Evolutionary conservation across 2,888 invertebrate genomes (phyloP).

Genomic region (Tetropium fuscum): DNA sequence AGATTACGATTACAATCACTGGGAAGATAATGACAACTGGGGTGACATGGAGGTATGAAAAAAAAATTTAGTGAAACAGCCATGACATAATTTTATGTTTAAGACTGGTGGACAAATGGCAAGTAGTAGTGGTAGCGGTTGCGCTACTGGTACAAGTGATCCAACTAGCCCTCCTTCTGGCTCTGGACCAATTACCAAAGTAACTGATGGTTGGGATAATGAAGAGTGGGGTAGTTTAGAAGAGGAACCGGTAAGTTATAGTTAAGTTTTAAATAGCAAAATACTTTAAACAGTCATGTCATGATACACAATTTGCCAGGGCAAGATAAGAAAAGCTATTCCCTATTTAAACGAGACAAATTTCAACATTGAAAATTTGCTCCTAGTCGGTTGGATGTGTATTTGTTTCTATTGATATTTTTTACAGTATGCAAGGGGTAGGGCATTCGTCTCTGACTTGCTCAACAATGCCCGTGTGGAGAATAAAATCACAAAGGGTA

Average conservation of each 20-base stretch:
- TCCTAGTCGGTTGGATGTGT: no score
- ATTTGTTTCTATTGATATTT: no score
- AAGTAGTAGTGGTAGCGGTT: constrained; percentile 64
- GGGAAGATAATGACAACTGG: constrained; percentile 90
- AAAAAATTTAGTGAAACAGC: background rate
- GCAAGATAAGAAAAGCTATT: no score
- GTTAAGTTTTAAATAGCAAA: background rate
- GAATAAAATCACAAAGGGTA: no score
- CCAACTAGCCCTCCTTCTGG: constrained; percentile 68
- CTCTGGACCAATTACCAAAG: constrained; percentile 64
- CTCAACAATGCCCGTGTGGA: no score
- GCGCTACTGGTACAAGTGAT: constrained; percentile 67
- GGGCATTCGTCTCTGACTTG: no score
- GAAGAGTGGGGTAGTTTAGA: constrained; percentile 90
- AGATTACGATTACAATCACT: constrained; percentile 88
- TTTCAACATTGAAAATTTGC: no score
- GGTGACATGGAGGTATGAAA: constrained; percentile 84
- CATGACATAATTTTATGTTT: constrained; percentile 18
- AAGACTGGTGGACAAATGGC: constrained; percentile 64
- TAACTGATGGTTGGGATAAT: constrained; percentile 82
- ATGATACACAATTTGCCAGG: no score
- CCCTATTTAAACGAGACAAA: no score
- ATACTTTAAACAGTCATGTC: no score
- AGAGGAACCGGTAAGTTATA: constrained; percentile 77
- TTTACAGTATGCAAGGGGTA: no score